These are phyloP conservation scores for Otocyon megalotis DNA, from an alignment of 2,113 vertebrate genomes.

Conservation along the genomic window DNA sequence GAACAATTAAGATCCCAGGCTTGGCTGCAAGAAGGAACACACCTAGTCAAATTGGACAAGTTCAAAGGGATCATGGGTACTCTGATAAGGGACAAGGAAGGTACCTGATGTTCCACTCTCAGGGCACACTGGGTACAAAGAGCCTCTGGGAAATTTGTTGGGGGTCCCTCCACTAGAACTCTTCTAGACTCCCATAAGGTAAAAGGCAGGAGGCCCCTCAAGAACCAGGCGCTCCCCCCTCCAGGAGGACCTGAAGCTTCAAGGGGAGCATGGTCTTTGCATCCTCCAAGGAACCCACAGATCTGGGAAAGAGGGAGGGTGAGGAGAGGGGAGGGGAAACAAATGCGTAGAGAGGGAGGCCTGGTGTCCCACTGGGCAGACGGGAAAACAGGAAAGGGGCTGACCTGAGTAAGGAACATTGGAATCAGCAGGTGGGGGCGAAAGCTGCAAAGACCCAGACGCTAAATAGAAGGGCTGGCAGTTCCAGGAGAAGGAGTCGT, in stretches of 20 bases:
- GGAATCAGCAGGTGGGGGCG: neutral
- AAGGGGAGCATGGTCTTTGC: neutral
- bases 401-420: neutral
- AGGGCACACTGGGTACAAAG: neutral
- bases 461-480: neutral
- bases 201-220: neutral
- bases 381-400: neutral
- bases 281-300: neutral
- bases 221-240: neutral
- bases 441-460: neutral
- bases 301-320: neutral
- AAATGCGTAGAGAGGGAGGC: neutral
- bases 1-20: neutral
- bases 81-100: neutral
- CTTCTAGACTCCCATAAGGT: neutral
- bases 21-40: slow-evolving; percentile 11
- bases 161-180: neutral
- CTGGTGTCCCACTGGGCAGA: neutral
- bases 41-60: neutral
- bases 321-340: neutral
- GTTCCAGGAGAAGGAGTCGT: neutral
- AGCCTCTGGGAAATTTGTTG: neutral
- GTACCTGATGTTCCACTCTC: neutral
- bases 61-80: neutral
- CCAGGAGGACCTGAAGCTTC: neutral